These are phyloP conservation scores for Tetragnatha versicolor DNA, from an alignment of 1,140 invertebrate species.

Conservation along the genomic window DNA sequence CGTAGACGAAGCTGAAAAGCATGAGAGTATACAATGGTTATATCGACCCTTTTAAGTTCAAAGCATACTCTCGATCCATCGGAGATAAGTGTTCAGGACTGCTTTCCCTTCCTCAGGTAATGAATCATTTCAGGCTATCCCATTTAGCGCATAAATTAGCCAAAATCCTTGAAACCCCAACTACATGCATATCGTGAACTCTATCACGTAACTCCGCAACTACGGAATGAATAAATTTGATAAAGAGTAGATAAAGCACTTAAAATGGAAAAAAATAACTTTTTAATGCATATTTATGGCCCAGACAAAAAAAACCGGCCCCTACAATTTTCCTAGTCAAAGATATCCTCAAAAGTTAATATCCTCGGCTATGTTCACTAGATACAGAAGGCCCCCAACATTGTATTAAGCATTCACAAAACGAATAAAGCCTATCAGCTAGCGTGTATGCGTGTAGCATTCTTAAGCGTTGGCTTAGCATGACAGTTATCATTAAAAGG, in stretches of 20 bases:
- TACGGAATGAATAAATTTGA: slow-evolving; percentile 42
- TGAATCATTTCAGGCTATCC: too few species aligned
- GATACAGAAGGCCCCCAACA: neutral
- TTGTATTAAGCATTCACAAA: slow-evolving; percentile 38
- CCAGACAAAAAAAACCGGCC: neutral
- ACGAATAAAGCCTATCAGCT: slow-evolving; percentile 32
- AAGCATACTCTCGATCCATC: too few species aligned
- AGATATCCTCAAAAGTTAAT: slow-evolving; percentile 26
- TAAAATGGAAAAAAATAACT: slow-evolving; percentile 17
- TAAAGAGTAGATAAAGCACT: slow-evolving; percentile 33
- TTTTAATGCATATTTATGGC: slow-evolving; percentile 52
- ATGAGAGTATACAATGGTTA: too few species aligned
- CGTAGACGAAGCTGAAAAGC: too few species aligned
- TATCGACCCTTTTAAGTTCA: too few species aligned
- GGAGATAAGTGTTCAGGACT: too few species aligned
- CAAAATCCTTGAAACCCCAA: slow-evolving; percentile 19
- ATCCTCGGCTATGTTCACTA: slow-evolving; percentile 5
- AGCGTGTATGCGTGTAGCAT: slow-evolving; percentile 28
- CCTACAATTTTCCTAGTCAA: slow-evolving; percentile 4
- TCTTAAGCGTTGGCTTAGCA: slow-evolving; percentile 35
- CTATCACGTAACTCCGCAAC: slow-evolving; percentile 16
- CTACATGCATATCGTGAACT: slow-evolving; percentile 13
- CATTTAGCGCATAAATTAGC: slow-evolving; percentile 6
- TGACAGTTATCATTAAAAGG: slow-evolving; percentile 48
- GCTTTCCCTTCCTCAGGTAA: too few species aligned